Percentiles rank a stretch among this genome's conserved stretches.
Conservation (phyloP, 2,797 vertebrate species). For the Labroides dimidiatus region DNA sequence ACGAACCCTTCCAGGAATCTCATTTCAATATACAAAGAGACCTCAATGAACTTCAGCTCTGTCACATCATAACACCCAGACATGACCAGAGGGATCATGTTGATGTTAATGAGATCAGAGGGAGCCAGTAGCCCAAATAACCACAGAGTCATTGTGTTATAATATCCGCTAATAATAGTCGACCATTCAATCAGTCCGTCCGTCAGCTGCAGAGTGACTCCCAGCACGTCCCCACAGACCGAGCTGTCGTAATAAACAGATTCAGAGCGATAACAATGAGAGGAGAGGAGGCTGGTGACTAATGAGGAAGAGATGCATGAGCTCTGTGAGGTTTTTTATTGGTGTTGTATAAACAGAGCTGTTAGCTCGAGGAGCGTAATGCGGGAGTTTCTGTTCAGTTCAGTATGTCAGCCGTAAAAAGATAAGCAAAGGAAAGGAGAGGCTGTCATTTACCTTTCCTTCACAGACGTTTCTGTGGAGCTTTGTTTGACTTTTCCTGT, state of each 20-base stretch:
- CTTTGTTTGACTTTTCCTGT: not conserved
- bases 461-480: not conserved
- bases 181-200: not conserved
- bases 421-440: not conserved
- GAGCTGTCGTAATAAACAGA: not conserved
- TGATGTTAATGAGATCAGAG: slow-evolving; percentile 4
- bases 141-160: slow-evolving; percentile 3
- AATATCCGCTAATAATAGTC: slow-evolving; percentile 17
- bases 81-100: slow-evolving; percentile 8
- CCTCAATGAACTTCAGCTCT: not conserved
- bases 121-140: slow-evolving; percentile 19
- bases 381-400: slow-evolving; percentile 9
- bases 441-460: not conserved
- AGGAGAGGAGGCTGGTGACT: slow-evolving; percentile 13
- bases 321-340: slow-evolving; percentile 7
- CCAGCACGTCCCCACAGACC: not conserved
- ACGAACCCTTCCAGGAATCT: not conserved
- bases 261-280: slow-evolving; percentile 3
- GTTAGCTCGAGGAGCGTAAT: slow-evolving; percentile 28
- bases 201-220: slow-evolving; percentile 2
- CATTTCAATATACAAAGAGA: not conserved
- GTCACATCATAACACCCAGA: not conserved
- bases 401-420: not conserved
- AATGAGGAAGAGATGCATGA: slow-evolving; percentile 21
- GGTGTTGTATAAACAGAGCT: slow-evolving; percentile 12